Percentiles rank a stretch among this genome's conserved stretches.
Conservation (phyloP, 1,140 invertebrate species). For the Calephelis virginiensis region DNA sequence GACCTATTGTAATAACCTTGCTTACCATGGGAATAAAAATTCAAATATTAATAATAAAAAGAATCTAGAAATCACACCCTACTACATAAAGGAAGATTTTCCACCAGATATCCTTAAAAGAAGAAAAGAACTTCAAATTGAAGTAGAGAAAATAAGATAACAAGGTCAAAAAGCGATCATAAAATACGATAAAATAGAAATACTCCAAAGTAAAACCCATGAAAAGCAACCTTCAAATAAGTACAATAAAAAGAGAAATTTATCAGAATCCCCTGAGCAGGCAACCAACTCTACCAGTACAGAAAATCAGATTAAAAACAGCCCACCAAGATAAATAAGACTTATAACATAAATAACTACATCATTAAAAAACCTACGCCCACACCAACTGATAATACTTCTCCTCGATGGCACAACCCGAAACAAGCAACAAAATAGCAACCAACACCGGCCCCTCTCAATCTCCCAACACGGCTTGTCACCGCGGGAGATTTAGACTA, state of each 20-base stretch:
- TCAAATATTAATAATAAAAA: slow-evolving; percentile 41
- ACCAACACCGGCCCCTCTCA: slow-evolving; percentile 27
- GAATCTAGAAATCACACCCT: slow-evolving; percentile 25
- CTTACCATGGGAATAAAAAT: slow-evolving; percentile 37
- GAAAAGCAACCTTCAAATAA: too few species aligned
- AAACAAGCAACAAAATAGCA: slow-evolving; percentile 30
- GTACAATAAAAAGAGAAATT: slow-evolving; percentile 27
- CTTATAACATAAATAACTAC: slow-evolving; percentile 27
- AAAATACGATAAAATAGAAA: slow-evolving; percentile 31
- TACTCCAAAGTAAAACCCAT: not conserved
- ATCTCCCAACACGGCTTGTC: slow-evolving; percentile 34
- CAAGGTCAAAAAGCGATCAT: slow-evolving; percentile 32
- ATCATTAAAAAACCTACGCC: slow-evolving; percentile 26
- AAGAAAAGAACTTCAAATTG: slow-evolving; percentile 31
- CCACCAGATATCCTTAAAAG: slow-evolving; percentile 34
- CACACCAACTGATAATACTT: slow-evolving; percentile 16
- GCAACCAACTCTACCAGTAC: slow-evolving; percentile 16
- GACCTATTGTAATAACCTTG: slow-evolving; percentile 36
- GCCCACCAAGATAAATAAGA: slow-evolving; percentile 29
- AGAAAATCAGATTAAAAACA: slow-evolving; percentile 29
- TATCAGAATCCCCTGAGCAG: slow-evolving; percentile 32
- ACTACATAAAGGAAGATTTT: slow-evolving; percentile 39
- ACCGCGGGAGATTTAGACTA: slow-evolving; percentile 38
- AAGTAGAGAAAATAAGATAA: slow-evolving; percentile 27
- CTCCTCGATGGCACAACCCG: not conserved